These are phyloP conservation scores for Gortyna flavago DNA, from an alignment of 2,888 invertebrate genomes.

Conservation along the genomic window DNA sequence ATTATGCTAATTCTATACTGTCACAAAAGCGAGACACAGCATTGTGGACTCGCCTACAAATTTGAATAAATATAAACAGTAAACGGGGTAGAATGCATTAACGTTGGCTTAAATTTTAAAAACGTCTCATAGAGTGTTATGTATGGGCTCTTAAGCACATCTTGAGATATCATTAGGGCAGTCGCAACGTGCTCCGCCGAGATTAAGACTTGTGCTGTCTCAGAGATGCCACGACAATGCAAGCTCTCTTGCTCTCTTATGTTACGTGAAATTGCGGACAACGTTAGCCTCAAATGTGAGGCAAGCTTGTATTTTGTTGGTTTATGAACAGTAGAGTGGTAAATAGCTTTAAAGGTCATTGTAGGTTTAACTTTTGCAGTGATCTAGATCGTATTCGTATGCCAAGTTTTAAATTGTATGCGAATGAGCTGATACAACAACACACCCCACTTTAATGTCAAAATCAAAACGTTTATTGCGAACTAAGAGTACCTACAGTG, in stretches of 20 bases:
- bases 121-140: slow-evolving; percentile 89
- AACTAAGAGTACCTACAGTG: too few relatives aligned
- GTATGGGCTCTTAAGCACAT: slow-evolving; percentile 88
- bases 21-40: slow-evolving; percentile 82
- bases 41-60: slow-evolving; percentile 86
- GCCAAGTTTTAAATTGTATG: not conserved
- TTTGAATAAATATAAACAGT: slow-evolving; percentile 89
- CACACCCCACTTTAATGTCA: too few relatives aligned
- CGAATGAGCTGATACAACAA: not conserved
- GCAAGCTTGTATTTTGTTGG: slow-evolving; percentile 17
- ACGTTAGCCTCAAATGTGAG: slow-evolving; percentile 54
- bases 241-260: slow-evolving; percentile 71
- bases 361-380: not conserved
- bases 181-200: slow-evolving; percentile 80
- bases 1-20: slow-evolving; percentile 85
- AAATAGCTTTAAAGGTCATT: not conserved
- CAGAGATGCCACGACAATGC: slow-evolving; percentile 78
- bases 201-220: slow-evolving; percentile 86
- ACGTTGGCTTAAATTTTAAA: slow-evolving; percentile 89
- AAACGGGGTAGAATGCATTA: slow-evolving; percentile 88
- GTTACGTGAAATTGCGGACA: slow-evolving; percentile 63
- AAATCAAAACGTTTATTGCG: too few relatives aligned
- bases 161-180: slow-evolving; percentile 89
- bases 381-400: not conserved
- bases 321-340: slow-evolving; percentile 1